A percentile compares a stretch with the other conserved stretches of the same genome.
Evolutionary conservation across 2,888 invertebrate genomes (phyloP).

Genomic region (Scelioninae gen. 2): DNA sequence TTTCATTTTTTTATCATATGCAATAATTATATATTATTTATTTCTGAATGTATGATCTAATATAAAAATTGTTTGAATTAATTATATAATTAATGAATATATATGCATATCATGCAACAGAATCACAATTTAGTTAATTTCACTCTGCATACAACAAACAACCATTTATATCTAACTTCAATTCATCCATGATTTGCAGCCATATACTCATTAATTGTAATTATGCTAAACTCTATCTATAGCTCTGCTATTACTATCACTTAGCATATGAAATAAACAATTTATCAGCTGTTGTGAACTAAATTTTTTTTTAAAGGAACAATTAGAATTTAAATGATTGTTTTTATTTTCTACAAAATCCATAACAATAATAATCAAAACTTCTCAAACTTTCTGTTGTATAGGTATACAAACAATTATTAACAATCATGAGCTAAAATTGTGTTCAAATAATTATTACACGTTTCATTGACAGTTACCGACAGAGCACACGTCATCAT

Average conservation of each 20-base stretch:
- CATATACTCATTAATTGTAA: constrained; percentile 7
- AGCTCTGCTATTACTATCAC: constrained; percentile 12
- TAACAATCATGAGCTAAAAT: no score
- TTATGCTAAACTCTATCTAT: background rate
- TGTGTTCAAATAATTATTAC: background rate
- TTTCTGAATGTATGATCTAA: no score
- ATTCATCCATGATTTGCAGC: constrained; percentile 2
- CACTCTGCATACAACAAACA: background rate
- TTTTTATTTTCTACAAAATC: no score
- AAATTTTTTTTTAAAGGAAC: no score
- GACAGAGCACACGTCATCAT: constrained; percentile 51
- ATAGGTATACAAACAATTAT: background rate
- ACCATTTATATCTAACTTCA: background rate
- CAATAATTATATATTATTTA: no score
- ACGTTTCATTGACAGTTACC: constrained; percentile 27
- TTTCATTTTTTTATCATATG: no score
- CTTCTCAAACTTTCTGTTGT: background rate
- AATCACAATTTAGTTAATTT: background rate
- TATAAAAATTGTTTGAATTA: no score
- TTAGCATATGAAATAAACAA: constrained; percentile 15
- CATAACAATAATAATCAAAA: no score
- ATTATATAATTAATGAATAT: no score
- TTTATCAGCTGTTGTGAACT: no score
- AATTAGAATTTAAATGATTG: no score
- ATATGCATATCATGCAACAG: background rate